A percentile compares a stretch with the other conserved stretches of the same genome.
Evolutionary conservation across 2,888 invertebrate genomes (phyloP).

Genomic region (Augochlorella aurata): DNA sequence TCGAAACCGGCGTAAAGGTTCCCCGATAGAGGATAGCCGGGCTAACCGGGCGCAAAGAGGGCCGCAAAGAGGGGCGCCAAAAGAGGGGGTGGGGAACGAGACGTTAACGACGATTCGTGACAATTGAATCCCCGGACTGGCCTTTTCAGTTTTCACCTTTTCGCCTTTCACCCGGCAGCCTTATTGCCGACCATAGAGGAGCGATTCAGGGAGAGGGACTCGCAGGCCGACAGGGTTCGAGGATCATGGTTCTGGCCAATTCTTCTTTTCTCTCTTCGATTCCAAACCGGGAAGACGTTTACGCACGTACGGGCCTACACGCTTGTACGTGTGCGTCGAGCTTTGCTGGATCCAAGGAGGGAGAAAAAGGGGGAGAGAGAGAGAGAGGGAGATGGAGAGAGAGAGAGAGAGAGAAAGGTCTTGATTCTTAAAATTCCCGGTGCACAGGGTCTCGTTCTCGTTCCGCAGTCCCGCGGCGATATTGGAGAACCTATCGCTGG

Average conservation of each 20-base stretch:
- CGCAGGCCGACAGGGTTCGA: slow-evolving; percentile 59
- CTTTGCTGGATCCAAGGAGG: slow-evolving; percentile 16
- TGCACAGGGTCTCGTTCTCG: slow-evolving; percentile 48
- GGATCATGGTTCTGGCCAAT: slow-evolving; percentile 47
- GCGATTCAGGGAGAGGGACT: slow-evolving; percentile 42
- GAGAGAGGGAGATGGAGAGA: neutral
- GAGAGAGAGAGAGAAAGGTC: slow-evolving; percentile 1
- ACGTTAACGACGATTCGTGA: slow-evolving; percentile 44
- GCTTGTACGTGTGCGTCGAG: slow-evolving; percentile 5
- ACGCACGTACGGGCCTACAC: slow-evolving; percentile 41
- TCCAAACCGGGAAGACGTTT: slow-evolving; percentile 35
- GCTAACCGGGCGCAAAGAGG: no score
- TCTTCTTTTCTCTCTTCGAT: slow-evolving; percentile 52
- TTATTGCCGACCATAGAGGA: slow-evolving; percentile 28
- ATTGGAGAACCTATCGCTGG: slow-evolving; percentile 70
- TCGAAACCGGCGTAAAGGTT: neutral
- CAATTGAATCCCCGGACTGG: slow-evolving; percentile 44
- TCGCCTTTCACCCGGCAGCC: slow-evolving; percentile 38
- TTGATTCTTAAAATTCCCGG: slow-evolving; percentile 69
- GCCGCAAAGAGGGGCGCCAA: neutral
- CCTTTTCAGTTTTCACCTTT: slow-evolving; percentile 45
- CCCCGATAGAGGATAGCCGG: slow-evolving; percentile 7
- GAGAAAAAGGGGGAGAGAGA: neutral
- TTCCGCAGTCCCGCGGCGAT: slow-evolving; percentile 49
- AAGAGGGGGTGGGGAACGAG: slow-evolving; percentile 1